A percentile compares a stretch with the other conserved stretches of the same genome.
These are phyloP conservation scores for Tyrannus savana DNA, from an alignment of 2,113 vertebrate species.

Conservation along the genomic window DNA sequence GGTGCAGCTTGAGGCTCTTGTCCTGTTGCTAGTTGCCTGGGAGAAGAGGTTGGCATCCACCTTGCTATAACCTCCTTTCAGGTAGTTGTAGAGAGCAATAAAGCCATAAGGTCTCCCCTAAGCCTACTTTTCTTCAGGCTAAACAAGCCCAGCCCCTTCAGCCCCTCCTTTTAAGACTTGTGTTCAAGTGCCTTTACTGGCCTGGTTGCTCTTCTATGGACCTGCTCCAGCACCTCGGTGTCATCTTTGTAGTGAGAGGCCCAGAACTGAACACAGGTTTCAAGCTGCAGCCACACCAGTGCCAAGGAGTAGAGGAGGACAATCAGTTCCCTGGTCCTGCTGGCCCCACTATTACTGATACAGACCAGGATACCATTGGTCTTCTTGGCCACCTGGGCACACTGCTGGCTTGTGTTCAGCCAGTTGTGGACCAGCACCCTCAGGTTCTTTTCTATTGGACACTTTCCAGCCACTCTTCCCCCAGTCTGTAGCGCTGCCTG, in stretches of 20 bases:
- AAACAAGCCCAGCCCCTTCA: neutral
- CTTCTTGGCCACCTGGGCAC: neutral
- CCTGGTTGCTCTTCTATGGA: neutral
- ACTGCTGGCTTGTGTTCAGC: neutral
- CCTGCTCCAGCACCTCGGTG: neutral
- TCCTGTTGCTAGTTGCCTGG: neutral
- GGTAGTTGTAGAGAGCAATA: neutral
- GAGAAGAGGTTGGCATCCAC: neutral
- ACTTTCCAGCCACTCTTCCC: neutral
- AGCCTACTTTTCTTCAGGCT: neutral
- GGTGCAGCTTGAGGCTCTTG: neutral
- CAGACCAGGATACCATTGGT: rapidly evolving
- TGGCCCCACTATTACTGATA: rapidly evolving
- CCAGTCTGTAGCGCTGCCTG: rapidly evolving
- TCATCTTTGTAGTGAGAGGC: neutral
- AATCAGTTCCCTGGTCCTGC: neutral
- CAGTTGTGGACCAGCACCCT: neutral
- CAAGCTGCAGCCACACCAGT: neutral
- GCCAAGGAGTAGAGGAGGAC: rapidly evolving
- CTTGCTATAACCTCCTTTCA: neutral
- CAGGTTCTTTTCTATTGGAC: neutral
- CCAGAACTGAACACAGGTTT: neutral
- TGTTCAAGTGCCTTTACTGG: too few relatives aligned
- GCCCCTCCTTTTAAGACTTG: neutral
- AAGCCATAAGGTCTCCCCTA: neutral